Evolutionary conservation across 2,888 invertebrate species (phyloP), one percentile per base, ranked within the genome.

Genomic region (Mystacides longicornis): DNA sequence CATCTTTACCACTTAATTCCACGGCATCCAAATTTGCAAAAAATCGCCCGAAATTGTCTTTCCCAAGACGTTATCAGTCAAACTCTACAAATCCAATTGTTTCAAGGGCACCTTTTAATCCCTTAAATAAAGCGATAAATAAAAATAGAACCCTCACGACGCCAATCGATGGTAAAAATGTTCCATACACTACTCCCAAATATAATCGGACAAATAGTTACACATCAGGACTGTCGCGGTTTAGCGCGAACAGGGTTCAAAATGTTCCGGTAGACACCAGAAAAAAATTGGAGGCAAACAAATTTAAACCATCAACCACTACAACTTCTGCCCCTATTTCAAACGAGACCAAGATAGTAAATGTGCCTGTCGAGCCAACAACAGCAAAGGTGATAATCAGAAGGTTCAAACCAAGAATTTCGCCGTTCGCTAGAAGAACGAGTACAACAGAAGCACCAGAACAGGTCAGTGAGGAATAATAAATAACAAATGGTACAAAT

Each of bases 181-280:
- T 53, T 22, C 61, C 59, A 37, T 60, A 50, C 54, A 61, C 60
- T 16, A 60, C 59, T 9, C 57, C 59, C 7, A 60, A 60, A 45
- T 60, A 57, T 33, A 60, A 58, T 23, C 50, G 59, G 11, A 61
- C 58, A 23, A 58, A 60, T 42, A 61, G 57, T 51, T 61, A 61
- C 33, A 61, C 59, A 4, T 70, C 72, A 1, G 68, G 60, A 20
- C 74, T 72, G 61, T 68, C 72, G 3, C 68, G 76, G 50, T 74
- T 75, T 58, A 67, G 70, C 4, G 69, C 63, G 2, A 71, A 63
- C 42, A 68, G 77, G 62, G 66, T 68, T 19, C 75, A 75, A 66
- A 77, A 76, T 49, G 72, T 76, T 3, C 77, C 77, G 9, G 65
- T 75, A 48, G 76, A 77, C 62, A 47, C 69, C 11, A 73, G 69